Base-by-base conservation (phyloP, 2,797 vertebrate species). In the Melanotaenia maccullochi region DNA sequence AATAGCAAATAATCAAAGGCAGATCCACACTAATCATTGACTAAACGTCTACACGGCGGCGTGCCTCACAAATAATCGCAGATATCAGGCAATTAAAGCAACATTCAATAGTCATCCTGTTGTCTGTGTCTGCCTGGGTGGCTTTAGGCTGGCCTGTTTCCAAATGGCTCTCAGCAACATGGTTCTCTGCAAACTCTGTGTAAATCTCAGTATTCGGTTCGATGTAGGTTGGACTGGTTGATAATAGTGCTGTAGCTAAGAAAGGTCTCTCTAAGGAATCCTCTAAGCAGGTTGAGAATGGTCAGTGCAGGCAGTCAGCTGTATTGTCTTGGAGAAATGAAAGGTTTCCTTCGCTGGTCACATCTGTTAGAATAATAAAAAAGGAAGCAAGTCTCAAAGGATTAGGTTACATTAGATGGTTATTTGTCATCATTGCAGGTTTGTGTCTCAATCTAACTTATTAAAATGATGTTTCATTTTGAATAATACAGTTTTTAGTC, bases 201-300 rank as follows among this genome's bases (percentile, higher is more conserved):
- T 55, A 25, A 35, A 18, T 60, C 9, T 76, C 51, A 36, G 22
- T 63, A 52, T 58, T 32, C 30, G 59, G 36, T 5, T 30, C 65
- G 52, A 65, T 68, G 22, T 20, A n/a, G 72, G 73, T 61, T 73
- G 63, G 57, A 74, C 59, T 73, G 68, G 69, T 47, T 76, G 85
- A 85, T 78, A 77, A n/a, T 71, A 83, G 51, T 44, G 78, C 70
- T 69, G 79, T 73, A 69, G 68, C 72, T 70, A 22, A 76, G 59
- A 74, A 52, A 69, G 71, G 61, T 65, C 44, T 79, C 71, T 81
- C 73, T 16, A 22, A 81, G 74, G 81, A 82, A 60, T 69, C 22
- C 65, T 28, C 49, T 2, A 42, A 69, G 76, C 79, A 82, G 76
- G 83, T 82, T 77, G 58, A 60, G 49, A 68, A 79, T 56, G 62